Conservation (phyloP, 2,888 invertebrate species). For the Diogma glabrata region DNA sequence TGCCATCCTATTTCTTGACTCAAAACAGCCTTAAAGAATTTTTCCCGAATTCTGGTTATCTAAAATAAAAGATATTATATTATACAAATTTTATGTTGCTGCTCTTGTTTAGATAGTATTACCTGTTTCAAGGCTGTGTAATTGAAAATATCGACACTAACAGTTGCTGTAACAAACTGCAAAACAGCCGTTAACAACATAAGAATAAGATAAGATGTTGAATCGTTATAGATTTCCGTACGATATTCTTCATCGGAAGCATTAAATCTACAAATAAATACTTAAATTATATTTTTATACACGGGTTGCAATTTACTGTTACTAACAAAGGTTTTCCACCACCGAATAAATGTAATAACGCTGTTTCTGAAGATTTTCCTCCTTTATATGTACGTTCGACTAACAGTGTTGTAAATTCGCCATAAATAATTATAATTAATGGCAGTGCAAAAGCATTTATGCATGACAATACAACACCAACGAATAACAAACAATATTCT, state of each 20-base stretch:
- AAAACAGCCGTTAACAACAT: slow-evolving; percentile 43
- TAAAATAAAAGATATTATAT: slow-evolving; percentile 14
- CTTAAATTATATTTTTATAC: neutral
- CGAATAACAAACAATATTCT: slow-evolving; percentile 42
- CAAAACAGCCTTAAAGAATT: slow-evolving; percentile 50
- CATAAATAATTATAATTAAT: slow-evolving; percentile 56
- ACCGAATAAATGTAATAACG: slow-evolving; percentile 47
- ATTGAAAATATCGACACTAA: slow-evolving; percentile 57
- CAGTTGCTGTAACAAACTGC: slow-evolving; percentile 50
- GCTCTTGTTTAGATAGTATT: too few relatives aligned
- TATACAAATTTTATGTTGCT: too few relatives aligned
- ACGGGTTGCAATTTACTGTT: neutral
- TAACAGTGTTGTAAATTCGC: slow-evolving; percentile 57
- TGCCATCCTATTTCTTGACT: slow-evolving; percentile 66
- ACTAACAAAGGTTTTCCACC: slow-evolving; percentile 48
- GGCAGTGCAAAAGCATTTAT: slow-evolving; percentile 54
- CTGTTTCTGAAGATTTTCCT: slow-evolving; percentile 46
- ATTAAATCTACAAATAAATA: slow-evolving; percentile 35
- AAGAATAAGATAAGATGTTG: slow-evolving; percentile 53
- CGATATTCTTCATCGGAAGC: slow-evolving; percentile 44
- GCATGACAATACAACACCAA: slow-evolving; percentile 46
- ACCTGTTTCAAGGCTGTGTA: slow-evolving; percentile 52
- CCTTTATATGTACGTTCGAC: slow-evolving; percentile 49
- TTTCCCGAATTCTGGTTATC: slow-evolving; percentile 44
- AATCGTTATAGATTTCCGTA: slow-evolving; percentile 50